Evolutionary conservation across 2,113 vertebrate species (phyloP), one percentile per base, ranked within the genome.

Genomic region (Bambusicola thoracicus): DNA sequence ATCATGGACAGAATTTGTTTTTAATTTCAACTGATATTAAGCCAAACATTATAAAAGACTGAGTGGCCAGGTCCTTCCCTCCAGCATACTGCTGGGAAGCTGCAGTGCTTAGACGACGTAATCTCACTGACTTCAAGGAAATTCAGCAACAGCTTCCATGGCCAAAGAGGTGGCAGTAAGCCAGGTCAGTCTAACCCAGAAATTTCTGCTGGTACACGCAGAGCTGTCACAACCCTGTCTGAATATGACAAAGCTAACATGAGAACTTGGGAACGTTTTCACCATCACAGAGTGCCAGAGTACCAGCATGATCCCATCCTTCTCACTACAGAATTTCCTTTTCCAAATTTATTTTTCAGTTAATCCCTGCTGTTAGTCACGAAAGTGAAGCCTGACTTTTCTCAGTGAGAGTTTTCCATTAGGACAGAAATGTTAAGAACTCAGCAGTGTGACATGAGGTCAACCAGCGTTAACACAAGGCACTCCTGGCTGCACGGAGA

Each of bases 51-150:
- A 56, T 81, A 92, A 68, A 77, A 90, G 44, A 32, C 22, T 69
- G 58, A 13, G 16, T 61, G 43, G 30, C 38, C 1, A 0, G 4
- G 12, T 84, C 43, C 49, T 77, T 95, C 87, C 29, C 32, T 79
- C 20, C 49, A 85, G 48, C 58, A 75, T n/a, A 29, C 19, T 89
- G 72, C 81, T 92, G 77, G 75, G 92, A 91, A 96, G 32, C 41
- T 85, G 72, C 62, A 87, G 27, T 2, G 1, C 36, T 92, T 79
- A 73, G 59, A 72, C 38, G 8, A 15, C 68, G 36, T 80, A 49
- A 69, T 73, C 44, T 85, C 87, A 63, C 49, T 55, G 29, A 34
- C 79, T 89, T 58, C 58, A 77, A 62, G 53, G 85, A 94, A 94
- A 85, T 70, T 30, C 44, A 85, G 59, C 3, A 14, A 68, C 7